A percentile compares a stretch with the other conserved stretches of the same genome.
Evolutionary conservation across 2,888 invertebrate species (phyloP).

Genomic region (Aspidiotus destructor): DNA sequence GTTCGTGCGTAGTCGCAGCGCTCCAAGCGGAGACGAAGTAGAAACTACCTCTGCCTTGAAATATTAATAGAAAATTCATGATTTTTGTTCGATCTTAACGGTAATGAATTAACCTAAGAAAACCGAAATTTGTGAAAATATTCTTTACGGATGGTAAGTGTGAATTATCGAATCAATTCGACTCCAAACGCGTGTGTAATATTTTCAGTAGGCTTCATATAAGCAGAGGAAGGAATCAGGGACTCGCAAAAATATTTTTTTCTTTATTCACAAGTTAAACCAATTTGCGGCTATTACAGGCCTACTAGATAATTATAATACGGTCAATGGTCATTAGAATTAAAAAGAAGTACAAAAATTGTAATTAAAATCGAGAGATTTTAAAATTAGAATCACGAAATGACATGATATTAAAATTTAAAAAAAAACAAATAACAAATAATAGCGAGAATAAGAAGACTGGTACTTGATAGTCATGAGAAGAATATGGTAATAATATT

Average conservation of each 20-base stretch:
- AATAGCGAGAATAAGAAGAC: background rate
- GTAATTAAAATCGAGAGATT: background rate
- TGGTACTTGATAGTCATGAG: no score
- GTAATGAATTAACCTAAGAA: background rate
- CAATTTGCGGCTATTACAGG: background rate
- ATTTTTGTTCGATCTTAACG: background rate
- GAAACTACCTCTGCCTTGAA: background rate
- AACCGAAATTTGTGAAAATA: background rate
- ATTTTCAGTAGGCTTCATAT: background rate
- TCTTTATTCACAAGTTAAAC: background rate
- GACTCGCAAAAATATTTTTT: background rate
- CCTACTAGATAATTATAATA: no score
- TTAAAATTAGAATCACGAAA: background rate
- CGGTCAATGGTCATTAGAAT: no score
- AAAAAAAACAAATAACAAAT: background rate
- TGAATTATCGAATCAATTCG: background rate
- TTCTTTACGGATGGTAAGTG: background rate
- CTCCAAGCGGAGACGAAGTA: background rate
- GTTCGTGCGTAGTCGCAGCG: background rate
- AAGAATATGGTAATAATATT: background rate
- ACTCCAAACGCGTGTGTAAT: background rate
- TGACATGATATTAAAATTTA: background rate
- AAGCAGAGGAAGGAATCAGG: background rate
- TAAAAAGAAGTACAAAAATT: no score
- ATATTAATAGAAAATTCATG: background rate